Conservation (phyloP, 2,888 invertebrate species). For the Platynereis dumerilii region DNA sequence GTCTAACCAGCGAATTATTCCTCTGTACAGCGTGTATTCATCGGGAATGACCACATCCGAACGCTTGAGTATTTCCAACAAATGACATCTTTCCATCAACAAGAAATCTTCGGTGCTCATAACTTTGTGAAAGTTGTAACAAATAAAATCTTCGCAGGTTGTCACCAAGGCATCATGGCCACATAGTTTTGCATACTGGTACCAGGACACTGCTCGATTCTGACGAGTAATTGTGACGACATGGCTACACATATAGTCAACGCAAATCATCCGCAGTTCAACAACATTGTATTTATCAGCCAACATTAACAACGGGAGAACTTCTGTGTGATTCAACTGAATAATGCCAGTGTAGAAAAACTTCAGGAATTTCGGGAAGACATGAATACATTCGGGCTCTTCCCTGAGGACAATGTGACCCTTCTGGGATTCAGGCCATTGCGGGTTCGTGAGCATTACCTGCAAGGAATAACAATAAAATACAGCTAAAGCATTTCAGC, state of each 20-base stretch:
- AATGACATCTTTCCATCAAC: conserved; percentile 80
- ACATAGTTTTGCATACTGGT: conserved; percentile 86
- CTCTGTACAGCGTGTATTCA: conserved; percentile 82
- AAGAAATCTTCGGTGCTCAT: conserved; percentile 80
- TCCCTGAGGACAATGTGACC: conserved; percentile 84
- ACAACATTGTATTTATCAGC: conserved; percentile 95
- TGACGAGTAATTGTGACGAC: conserved; percentile 83
- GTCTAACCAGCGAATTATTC: conserved; percentile 79
- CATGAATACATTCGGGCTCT: conserved; percentile 80
- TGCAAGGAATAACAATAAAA: no score
- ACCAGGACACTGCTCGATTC: conserved; percentile 85
- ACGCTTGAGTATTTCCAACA: conserved; percentile 74
- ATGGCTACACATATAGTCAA: conserved; percentile 86
- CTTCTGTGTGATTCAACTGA: conserved; percentile 81
- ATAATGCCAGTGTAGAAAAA: conserved; percentile 92
- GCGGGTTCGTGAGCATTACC: conserved; percentile 92
- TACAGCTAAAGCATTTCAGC: no score
- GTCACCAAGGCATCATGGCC: conserved; percentile 74
- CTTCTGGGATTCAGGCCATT: conserved; percentile 90
- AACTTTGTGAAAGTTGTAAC: conserved; percentile 88
- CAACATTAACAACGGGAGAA: conserved; percentile 84
- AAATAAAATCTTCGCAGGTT: conserved; percentile 67
- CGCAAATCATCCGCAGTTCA: conserved; percentile 83
- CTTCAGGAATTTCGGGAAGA: conserved; percentile 88
- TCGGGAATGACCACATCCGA: conserved; percentile 87